Percentiles rank a stretch among this genome's conserved stretches.
phyloP scores from a whole-genome alignment of 2,797 vertebrate genomes.

The Champsocephalus esox region DNA sequence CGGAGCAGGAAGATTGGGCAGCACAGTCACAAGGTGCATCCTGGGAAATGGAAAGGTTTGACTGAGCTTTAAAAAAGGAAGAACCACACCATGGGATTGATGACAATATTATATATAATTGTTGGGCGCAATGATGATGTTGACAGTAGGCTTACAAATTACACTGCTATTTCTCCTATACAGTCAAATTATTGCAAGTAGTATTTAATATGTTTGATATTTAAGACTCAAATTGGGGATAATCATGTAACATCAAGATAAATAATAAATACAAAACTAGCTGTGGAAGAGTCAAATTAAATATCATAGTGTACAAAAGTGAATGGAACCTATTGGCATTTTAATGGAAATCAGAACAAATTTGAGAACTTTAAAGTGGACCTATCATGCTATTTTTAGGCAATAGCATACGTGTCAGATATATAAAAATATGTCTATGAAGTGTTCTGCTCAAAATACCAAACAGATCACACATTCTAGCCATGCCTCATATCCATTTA shows the following conservation, averaged over 20 bases:
- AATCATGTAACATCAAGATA: not conserved
- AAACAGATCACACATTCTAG: no score
- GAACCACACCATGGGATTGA: not conserved
- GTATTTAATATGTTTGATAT: not conserved
- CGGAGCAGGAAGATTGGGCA: constrained; percentile 89
- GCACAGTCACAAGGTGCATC: constrained; percentile 94
- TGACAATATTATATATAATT: not conserved
- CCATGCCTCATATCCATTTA: no score
- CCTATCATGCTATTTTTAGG: no score
- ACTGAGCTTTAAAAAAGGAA: not conserved
- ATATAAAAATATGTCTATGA: no score
- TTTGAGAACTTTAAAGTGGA: not conserved
- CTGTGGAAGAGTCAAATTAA: not conserved
- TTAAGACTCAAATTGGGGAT: not conserved
- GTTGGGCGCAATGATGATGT: not conserved
- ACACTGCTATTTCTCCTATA: no score
- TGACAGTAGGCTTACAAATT: not conserved
- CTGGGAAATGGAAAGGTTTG: constrained; percentile 78
- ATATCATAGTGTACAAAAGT: not conserved
- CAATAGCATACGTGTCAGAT: no score
- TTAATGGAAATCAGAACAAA: not conserved
- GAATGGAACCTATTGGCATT: not conserved
- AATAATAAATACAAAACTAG: no score
- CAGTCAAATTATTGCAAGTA: no score
- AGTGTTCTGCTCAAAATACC: no score